Base-by-base conservation (phyloP, 2,797 vertebrate species). In the Pampus argenteus region DNA sequence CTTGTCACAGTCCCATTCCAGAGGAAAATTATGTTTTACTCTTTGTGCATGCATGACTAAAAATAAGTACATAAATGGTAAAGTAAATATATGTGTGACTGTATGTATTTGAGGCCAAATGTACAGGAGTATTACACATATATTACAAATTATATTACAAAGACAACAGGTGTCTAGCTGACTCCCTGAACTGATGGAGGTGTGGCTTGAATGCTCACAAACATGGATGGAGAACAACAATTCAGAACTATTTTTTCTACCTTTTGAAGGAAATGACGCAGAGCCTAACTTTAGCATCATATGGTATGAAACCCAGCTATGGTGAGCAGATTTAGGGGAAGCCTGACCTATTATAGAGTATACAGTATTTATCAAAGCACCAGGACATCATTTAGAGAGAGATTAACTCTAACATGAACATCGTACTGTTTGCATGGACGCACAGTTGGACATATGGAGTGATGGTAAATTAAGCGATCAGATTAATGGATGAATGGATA, bases 251-350 rank as follows among this genome's bases (percentile, higher is more conserved):
- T 36, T 66, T 78, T 40, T 25, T 76, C 9, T 62, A 34, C 8
- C 57, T 18, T 68, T 45, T 57, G 52, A 52, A 36, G 59, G 42
- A 71, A 70, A 47, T 74, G 79, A 80, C 25, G 66, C 62, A 83
- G 52, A 26, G 13, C 18, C 60, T n/a, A 20, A 61, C 44, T 2
- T 13, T 54, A 22, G 2, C 1, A 25, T 10, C 9, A 1, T 15
- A 38, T 29, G 57, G 11, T n/a, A 59, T 62, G 17, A 64, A 49
- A 23, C 13, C n/a, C 0, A 44, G 13, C 9, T 18, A 7, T 56
- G 9, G 34, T 40, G 28, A 29, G 6, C 36, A 36, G 25, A 65
- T 51, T n/a, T 3, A 59, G 14, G 1, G 1, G 26, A 31, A 34
- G 45, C 28, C 17, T 47, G 60, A 61, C 17, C 3, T 15, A 28